phyloP scores from a whole-genome alignment of 2,113 vertebrate species.

The Mesembrinibis cayennensis region DNA sequence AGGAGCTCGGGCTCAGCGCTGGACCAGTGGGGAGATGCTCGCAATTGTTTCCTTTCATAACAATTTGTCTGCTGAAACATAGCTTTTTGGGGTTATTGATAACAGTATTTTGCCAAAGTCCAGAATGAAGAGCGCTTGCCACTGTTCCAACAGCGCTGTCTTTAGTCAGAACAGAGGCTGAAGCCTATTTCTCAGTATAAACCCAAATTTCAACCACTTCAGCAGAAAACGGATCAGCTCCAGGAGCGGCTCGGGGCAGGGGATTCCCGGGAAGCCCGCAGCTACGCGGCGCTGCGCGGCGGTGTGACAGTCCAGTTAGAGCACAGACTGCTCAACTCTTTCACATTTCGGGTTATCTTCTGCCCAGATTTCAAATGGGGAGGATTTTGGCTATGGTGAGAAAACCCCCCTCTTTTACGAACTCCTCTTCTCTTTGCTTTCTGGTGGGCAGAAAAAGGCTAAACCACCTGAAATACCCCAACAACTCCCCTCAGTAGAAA shows the following conservation, averaged over 20 bases:
- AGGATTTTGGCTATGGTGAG: not conserved
- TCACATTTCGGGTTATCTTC: not conserved
- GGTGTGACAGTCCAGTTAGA: not conserved
- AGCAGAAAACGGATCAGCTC: not conserved
- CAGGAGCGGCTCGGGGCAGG: not conserved
- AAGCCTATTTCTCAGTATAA: not conserved
- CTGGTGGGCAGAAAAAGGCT: not conserved
- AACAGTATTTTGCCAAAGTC: not conserved
- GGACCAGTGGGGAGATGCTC: not conserved
- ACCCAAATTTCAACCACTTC: not conserved
- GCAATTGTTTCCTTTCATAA: not conserved
- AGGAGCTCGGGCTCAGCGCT: constrained; percentile 11
- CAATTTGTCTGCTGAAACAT: not conserved
- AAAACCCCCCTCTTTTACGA: not conserved
- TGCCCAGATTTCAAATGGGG: not conserved
- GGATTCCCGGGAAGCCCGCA: not conserved
- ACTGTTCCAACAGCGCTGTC: accelerated
- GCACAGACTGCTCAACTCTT: not conserved
- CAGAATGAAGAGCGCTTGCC: not conserved
- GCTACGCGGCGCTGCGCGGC: accelerated
- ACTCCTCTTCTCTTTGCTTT: not conserved
- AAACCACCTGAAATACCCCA: not conserved
- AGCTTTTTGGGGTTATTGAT: not conserved
- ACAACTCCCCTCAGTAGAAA: not conserved
- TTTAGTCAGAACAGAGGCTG: not conserved